phyloP scores from a whole-genome alignment of 2,113 vertebrate genomes.

The Leucosticte australis region DNA sequence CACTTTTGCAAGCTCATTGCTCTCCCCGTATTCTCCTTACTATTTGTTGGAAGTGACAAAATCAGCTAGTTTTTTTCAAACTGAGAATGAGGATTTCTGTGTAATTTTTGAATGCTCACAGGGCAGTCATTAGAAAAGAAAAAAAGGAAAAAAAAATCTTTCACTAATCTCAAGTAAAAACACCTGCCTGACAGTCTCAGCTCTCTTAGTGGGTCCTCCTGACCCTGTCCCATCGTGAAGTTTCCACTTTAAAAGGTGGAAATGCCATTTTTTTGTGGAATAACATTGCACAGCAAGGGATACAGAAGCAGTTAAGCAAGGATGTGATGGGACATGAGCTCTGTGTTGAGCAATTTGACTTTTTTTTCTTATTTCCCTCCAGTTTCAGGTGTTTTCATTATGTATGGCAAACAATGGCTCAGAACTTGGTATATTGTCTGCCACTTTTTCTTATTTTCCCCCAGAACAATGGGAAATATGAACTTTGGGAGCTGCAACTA shows the following conservation, averaged over 20 bases:
- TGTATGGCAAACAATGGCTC: neutral
- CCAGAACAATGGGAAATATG: neutral
- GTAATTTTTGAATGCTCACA: neutral
- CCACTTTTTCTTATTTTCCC: neutral
- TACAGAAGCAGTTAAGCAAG: neutral
- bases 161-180: neutral
- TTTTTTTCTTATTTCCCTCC: neutral
- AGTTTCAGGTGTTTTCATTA: neutral
- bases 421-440: neutral
- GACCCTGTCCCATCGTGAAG: neutral
- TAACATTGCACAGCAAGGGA: neutral
- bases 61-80: neutral
- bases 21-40: neutral
- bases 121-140: neutral
- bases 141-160: rapidly evolving
- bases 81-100: neutral
- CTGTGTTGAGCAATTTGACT: neutral
- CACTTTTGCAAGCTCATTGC: neutral
- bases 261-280: neutral
- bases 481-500: neutral
- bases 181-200: neutral
- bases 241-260: neutral
- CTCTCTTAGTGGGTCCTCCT: neutral
- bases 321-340: neutral
- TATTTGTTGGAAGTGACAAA: neutral